These are phyloP conservation scores for Sorex fumeus DNA, from an alignment of 2,113 vertebrate species.

Conservation along the genomic window DNA sequence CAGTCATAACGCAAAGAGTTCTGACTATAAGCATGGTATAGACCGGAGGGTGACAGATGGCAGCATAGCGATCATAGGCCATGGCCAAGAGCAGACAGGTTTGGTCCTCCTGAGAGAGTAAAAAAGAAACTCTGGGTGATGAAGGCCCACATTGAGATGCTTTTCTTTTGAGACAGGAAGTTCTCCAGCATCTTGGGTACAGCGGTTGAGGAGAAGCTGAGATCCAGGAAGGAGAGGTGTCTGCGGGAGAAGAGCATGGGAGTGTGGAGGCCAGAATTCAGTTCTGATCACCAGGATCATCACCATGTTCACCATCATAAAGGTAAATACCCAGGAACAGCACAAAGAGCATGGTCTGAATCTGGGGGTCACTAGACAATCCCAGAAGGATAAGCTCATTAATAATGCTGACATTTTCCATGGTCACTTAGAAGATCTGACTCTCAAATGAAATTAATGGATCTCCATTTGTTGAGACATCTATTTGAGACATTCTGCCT, in stretches of 20 bases:
- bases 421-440: constrained; percentile 23
- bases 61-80: constrained; percentile 42
- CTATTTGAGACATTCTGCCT: not conserved
- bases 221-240: constrained; percentile 62
- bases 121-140: constrained; percentile 54
- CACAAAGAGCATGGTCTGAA: constrained; percentile 57
- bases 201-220: constrained; percentile 53
- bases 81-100: constrained; percentile 35
- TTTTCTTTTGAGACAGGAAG: constrained; percentile 39
- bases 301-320: constrained; percentile 28
- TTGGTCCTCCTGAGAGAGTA: not conserved
- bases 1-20: not conserved
- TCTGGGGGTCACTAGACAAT: constrained; percentile 5
- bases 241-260: constrained; percentile 68
- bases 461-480: not conserved
- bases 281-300: constrained; percentile 40
- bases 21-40: constrained; percentile 48
- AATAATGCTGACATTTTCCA: constrained; percentile 52
- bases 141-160: constrained; percentile 26
- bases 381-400: constrained; percentile 62
- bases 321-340: constrained; percentile 56
- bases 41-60: constrained; percentile 50
- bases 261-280: not conserved
- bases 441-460: not conserved
- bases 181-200: constrained; percentile 50